Evolutionary conservation across 92 coral and sea anemone species (phyloP), one percentile per base, ranked within the genome.

Genomic region (Scolanthus callimorphus): DNA sequence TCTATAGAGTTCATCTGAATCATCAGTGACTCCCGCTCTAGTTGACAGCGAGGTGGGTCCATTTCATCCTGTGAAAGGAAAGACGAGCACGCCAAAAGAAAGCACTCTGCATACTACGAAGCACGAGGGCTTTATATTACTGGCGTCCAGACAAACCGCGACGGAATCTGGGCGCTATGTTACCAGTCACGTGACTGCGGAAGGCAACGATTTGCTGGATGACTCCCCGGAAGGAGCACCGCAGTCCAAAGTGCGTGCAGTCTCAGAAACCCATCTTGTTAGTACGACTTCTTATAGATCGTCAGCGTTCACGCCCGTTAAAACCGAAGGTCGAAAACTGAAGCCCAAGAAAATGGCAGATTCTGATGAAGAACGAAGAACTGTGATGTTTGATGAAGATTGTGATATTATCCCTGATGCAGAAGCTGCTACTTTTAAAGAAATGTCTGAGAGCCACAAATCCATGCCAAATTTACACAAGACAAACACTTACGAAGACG

Each of bases 391-490:
- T 22, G 31, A 31, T 20, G 43, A 39, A 9, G 29, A 29, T 41
- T 34, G 10, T 17, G 55, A 27, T 2, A 10, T 9, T 4, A 59
- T 53, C 10, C 39, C 15, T 39, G 29, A 59, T 2, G 29, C 27
- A 39, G 30, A 39, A 0, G 19, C 74, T 17, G 20, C 62, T 39
- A 9, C 65, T 24, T 81, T 81, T 49, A 71, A 71, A 49, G 95
- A 83, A 3, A 57, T 76, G 59, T 73, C 74, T 4, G 84, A 82
- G 27, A 67, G 73, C 29, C 85, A 88, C 27, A 81, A 86, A 67
- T 86, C 95, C 20, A 86, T 86, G 95, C 95, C 95, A 29, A 84
- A 86, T 45, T 76, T 86, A 44, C 75, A 76, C 39, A 65, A 54
- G 20, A 57, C 39, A 11, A n/a, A n/a, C n/a, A n/a, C n/a, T n/a